These are phyloP conservation scores for Heteromormyrus szaboi DNA, from an alignment of 2,797 vertebrate genomes.

Conservation along the genomic window DNA sequence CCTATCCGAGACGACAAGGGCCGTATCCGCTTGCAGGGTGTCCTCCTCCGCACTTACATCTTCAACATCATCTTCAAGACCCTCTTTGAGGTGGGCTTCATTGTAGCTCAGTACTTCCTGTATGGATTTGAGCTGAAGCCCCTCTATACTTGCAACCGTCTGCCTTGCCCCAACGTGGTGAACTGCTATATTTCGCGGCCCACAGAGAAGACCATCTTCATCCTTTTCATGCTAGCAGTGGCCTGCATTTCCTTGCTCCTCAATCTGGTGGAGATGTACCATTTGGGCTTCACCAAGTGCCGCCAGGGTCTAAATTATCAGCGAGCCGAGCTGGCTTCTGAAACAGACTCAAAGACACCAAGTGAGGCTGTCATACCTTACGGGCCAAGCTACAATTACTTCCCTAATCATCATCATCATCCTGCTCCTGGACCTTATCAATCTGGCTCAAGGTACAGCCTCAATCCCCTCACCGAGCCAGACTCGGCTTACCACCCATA, in stretches of 20 bases:
- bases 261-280: slow-evolving; percentile 80
- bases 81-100: slow-evolving; percentile 78
- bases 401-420: slow-evolving; percentile 40
- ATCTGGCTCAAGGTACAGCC: slow-evolving; percentile 52
- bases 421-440: slow-evolving; percentile 46
- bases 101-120: slow-evolving; percentile 77
- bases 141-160: slow-evolving; percentile 76
- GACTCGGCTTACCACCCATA: slow-evolving; percentile 55
- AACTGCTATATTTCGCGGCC: slow-evolving; percentile 85
- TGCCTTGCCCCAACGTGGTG: slow-evolving; percentile 77
- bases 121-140: slow-evolving; percentile 78
- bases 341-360: slow-evolving; percentile 33
- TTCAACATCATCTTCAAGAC: slow-evolving; percentile 80
- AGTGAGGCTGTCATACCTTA: slow-evolving; percentile 53
- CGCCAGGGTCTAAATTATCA: slow-evolving; percentile 57
- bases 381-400: slow-evolving; percentile 60
- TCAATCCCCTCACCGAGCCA: slow-evolving; percentile 44
- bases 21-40: slow-evolving; percentile 65
- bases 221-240: slow-evolving; percentile 79
- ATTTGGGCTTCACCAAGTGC: slow-evolving; percentile 75
- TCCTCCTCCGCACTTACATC: slow-evolving; percentile 72
- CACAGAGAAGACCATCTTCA: slow-evolving; percentile 83
- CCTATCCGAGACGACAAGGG: slow-evolving; percentile 57
- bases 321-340: slow-evolving; percentile 21
- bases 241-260: slow-evolving; percentile 77